Conservation (phyloP, 2,888 invertebrate species). For the Candidula unifasciata region DNA sequence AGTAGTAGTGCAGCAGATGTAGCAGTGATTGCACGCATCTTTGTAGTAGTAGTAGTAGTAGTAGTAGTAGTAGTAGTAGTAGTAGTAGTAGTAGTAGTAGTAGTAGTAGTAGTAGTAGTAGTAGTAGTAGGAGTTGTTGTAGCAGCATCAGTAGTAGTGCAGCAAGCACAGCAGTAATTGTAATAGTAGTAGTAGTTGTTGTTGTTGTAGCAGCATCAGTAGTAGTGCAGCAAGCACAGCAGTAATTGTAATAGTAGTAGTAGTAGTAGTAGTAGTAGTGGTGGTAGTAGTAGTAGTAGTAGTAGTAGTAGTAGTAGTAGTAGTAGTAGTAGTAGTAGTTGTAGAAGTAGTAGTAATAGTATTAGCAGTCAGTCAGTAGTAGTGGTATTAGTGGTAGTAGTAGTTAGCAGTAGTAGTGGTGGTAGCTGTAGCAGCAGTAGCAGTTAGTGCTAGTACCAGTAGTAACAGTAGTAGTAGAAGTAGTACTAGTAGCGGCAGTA, state of each 20-base stretch:
- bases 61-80: background rate
- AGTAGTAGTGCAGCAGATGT: background rate
- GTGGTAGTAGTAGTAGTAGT: background rate
- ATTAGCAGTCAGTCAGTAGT: no score
- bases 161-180: background rate
- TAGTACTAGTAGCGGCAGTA: no score
- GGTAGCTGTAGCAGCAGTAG: no score
- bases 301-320: conserved; percentile 7
- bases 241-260: background rate
- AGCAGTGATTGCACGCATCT: background rate
- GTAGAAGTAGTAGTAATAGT: no score
- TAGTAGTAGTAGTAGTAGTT: conserved; percentile 25
- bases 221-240: background rate
- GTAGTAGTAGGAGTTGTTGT: background rate
- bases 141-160: background rate
- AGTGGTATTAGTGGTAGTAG: no score
- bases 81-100: background rate
- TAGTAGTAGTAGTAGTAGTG: background rate
- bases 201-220: background rate
- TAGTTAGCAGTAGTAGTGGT: no score
- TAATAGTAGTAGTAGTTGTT: background rate
- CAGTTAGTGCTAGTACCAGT: no score
- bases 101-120: background rate
- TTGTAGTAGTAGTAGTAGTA: background rate
- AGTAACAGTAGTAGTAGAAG: no score